Evolutionary conservation across 1,140 invertebrate species (phyloP), one percentile per base, ranked within the genome.

Genomic region (Lamellibrachia luymesi): DNA sequence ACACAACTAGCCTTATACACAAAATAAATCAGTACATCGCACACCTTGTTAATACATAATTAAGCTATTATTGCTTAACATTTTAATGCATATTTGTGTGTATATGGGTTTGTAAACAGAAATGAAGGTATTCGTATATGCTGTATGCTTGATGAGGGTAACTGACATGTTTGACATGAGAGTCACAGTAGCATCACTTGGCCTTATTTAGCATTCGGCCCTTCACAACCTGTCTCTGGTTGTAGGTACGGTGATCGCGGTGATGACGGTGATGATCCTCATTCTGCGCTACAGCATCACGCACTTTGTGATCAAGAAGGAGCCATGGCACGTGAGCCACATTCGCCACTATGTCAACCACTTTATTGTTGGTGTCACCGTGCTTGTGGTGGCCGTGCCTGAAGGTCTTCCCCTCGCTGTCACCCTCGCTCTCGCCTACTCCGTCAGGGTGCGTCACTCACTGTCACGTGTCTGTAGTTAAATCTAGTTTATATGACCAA

Each of bases 361-460:
- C 97, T 97, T 99, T 94, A 99, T 99, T 96, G 99, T 99, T 96
- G 99, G 99, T 97, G 99, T 99, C 10, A 99, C 99, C 94, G 99
- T 99, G 93, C 97, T 99, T 93, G 99, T 99, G 27, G 99, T 99
- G 90, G 99, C 99, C 94, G 99, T 99, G 91, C 99, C 99, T 90
- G 99, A 99, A 97, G 99, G 99, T 95, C 97, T 99, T 95, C 99
- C 99, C 94, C 97, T 99, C 89, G 99, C 99, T 95, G 99, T 99
- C 94, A 99, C 99, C 50, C 97, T 99, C 51, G 99, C 99, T 7
- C 97, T 99, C 93, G 99, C 99, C 94, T 99, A 99, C 96, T 99
- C 99, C 94, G 99, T 99, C 93, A 94, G 94, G 92, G 94, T 94
- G 50, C 91, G 93, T 92, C 25, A 22, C 1, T 56, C 52, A 38